Percentiles rank a stretch among this genome's conserved stretches.
Conservation (phyloP, 2,888 invertebrate genomes). For the Nomada ferruginata region DNA sequence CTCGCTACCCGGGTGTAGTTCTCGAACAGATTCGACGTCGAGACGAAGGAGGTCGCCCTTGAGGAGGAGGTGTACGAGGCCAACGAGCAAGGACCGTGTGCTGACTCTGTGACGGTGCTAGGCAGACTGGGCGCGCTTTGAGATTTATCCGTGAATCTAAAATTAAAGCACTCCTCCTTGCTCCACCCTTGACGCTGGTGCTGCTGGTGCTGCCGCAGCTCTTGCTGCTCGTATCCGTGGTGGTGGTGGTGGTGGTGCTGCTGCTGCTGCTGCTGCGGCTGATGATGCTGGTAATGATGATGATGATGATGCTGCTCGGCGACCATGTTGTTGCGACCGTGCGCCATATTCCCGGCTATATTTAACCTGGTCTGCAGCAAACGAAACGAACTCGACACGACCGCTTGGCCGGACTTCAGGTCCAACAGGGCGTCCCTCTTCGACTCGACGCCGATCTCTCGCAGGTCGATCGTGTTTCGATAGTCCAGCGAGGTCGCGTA, state of each 20-base stretch:
- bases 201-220: constrained; percentile 62
- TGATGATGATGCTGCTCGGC: constrained; percentile 69
- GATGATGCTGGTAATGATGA: constrained; percentile 59
- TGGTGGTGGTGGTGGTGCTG: constrained; percentile 64
- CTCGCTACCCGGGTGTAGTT: constrained; percentile 85
- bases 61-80: constrained; percentile 56
- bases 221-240: constrained; percentile 66
- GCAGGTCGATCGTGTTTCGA: constrained; percentile 81
- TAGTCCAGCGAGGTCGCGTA: constrained; percentile 80
- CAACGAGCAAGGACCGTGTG: constrained; percentile 58
- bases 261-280: constrained; percentile 56
- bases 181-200: constrained; percentile 70
- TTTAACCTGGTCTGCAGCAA: constrained; percentile 79
- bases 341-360: constrained; percentile 77
- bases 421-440: constrained; percentile 77
- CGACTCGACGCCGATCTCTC: constrained; percentile 81
- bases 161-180: constrained; percentile 80
- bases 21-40: constrained; percentile 77
- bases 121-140: constrained; percentile 83
- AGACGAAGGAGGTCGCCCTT: constrained; percentile 66
- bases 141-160: constrained; percentile 83
- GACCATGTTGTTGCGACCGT: constrained; percentile 66
- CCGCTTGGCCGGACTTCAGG: constrained; percentile 75
- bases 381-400: constrained; percentile 74
- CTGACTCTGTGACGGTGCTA: constrained; percentile 76